Evolutionary conservation across 2,888 invertebrate species (phyloP), one percentile per base, ranked within the genome.

Genomic region (Tholera decimalis): DNA sequence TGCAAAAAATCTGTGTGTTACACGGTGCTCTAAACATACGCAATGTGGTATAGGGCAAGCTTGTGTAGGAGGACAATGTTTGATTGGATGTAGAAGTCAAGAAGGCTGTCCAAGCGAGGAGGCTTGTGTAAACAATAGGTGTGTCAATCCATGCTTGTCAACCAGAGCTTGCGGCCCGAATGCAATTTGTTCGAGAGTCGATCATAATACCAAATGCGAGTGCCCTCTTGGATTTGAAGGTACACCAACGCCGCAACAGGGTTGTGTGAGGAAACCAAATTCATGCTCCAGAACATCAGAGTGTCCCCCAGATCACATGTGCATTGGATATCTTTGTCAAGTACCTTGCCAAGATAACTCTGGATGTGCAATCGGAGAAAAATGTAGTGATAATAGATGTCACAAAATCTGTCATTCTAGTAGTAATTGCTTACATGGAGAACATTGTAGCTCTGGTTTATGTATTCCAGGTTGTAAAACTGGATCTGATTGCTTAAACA

Each of bases 381-480:
- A 97, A 69, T 98, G 98, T 85, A 96, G 96, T 67, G 97, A 97
- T 80, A 97, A 96, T 76, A 96, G 97, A 74, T 98, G 98, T 84
- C 96, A 97, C 22, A 98, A 98, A 94, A 97, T 98, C 37, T 98
- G 98, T 88, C 98, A 98, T 86, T 97, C 98, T 11, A 98, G 98
- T 88, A 98, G 98, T 85, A 99, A 98, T 86, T 99, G 99, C 84
- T 95, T 98, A 82, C 97, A 98, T 2, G 98, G 98, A 53, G 98
- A 99, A 94, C 97, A 98, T 65, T 98, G 99, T 82, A 97, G 97
- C 75, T 97, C 97, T 70, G 98, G 98, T 57, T 96, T 97, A 44
- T 99, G 99, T 85, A 96, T 97, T 84, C 96, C 97, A 3, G 99
- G 99, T 7, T 99, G 99, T 87, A 97, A 97, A 68, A 96, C 97